Base-by-base conservation (phyloP, 1,140 invertebrate species). In the Luehdorfia chinensis region DNA sequence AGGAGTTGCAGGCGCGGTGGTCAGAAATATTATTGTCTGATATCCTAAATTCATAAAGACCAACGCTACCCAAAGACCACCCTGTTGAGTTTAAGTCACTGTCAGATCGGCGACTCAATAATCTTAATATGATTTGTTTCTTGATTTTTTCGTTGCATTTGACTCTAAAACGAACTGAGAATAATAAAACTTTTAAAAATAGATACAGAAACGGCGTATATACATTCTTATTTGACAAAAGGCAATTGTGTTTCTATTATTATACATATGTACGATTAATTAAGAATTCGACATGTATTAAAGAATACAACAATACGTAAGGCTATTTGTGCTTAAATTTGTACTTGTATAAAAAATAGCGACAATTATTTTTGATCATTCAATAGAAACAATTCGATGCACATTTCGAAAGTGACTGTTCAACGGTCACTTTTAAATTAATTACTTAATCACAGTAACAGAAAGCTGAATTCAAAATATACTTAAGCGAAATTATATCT, bases 1-100 rank as follows among this genome's bases (percentile, higher is more conserved):
- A n/a, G n/a, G n/a, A n/a, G n/a, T n/a, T n/a, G n/a, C n/a, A n/a
- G 37, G 55, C 56, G 55, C 60, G 53, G 66, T 57, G 68, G 59
- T 75, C 73, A 75, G 72, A 69, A 59, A 72, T 66, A 84, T 84
- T 85, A 85, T 85, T 83, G 81, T 85, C 81, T 66, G 73, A 66
- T 71, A 71, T 79, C 59, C 68, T 81, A 80, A 81, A 79, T 80
- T 77, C 75, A 74, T 76, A 74, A 65, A 47, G 57, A 70, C 58
- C 66, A 54, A 68, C 47, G 55, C 61, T 60, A 67, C 51, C 69
- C 63, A 72, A 70, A 69, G 66, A 62, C 66, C 74, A 80, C 77
- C 77, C 76, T 84, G 80, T 84, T 65, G 52, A 63, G 41, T 58
- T 39, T 57, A 59, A 59, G 68, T 71, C 60, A 66, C 56, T 65